phyloP scores from a whole-genome alignment of 2,797 vertebrate genomes.

The Parotocinclus haroldoi region DNA sequence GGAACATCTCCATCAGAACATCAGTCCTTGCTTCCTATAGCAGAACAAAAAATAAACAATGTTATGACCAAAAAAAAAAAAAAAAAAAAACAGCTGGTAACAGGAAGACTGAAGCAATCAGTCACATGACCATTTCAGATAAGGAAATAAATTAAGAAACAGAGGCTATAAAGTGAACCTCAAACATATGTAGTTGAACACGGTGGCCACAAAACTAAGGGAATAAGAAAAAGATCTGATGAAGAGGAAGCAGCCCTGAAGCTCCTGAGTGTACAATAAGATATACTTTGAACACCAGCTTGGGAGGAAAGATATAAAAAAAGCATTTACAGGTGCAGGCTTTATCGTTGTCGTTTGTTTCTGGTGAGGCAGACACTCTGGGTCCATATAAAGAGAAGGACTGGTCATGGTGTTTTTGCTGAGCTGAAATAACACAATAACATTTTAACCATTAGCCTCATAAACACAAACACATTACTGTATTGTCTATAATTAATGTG shows the following conservation, averaged over 20 bases:
- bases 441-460: no score
- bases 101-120: not conserved
- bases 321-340: conserved; percentile 29
- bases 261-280: conserved; percentile 5
- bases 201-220: not conserved
- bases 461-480: no score
- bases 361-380: conserved; percentile 30
- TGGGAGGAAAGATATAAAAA: conserved; percentile 11
- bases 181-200: not conserved
- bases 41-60: conserved; percentile 10
- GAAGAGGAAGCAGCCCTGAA: conserved; percentile 2
- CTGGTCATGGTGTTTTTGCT: conserved; percentile 50
- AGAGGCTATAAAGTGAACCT: not conserved
- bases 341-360: conserved; percentile 31
- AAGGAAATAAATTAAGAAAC: not conserved
- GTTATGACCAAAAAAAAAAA: not conserved
- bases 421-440: not conserved
- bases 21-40: conserved; percentile 49
- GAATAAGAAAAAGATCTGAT: conserved; percentile 3
- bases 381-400: conserved; percentile 52
- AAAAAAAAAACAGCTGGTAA: no score
- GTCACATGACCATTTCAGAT: not conserved
- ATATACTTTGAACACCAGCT: conserved; percentile 3
- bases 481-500: no score
- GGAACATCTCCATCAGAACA: conserved; percentile 58